These are phyloP conservation scores for Trichosurus vulpecula DNA, from an alignment of 2,797 vertebrate genomes.

Conservation along the genomic window DNA sequence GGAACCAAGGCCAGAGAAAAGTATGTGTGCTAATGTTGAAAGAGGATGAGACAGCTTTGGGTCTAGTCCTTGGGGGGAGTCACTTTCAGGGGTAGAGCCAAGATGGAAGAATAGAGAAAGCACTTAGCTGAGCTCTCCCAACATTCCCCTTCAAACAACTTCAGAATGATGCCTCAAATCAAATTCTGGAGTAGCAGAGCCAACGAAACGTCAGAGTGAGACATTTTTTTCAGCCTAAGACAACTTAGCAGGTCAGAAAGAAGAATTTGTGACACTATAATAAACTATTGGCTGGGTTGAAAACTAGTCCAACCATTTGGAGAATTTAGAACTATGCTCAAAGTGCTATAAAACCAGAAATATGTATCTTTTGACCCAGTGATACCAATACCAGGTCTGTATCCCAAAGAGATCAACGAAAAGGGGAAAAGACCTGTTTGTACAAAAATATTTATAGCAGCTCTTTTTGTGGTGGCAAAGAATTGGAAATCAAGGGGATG, in stretches of 20 bases:
- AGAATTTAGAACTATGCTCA: background rate
- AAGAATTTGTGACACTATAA: background rate
- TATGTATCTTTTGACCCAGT: background rate
- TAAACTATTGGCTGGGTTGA: background rate
- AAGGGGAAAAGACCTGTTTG: background rate
- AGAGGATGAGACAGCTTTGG: background rate
- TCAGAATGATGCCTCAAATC: background rate
- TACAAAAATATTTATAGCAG: background rate
- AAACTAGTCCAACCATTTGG: background rate
- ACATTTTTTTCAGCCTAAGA: background rate
- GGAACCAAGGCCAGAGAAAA: background rate
- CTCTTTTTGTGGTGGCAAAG: background rate
- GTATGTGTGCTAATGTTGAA: background rate
- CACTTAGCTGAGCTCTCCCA: background rate
- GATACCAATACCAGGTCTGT: background rate
- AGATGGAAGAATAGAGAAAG: background rate
- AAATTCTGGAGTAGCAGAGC: background rate
- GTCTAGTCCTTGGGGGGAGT: background rate
- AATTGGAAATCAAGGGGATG: background rate
- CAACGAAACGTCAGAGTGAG: background rate
- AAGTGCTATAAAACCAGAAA: background rate
- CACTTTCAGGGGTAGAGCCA: background rate
- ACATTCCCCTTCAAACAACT: background rate
- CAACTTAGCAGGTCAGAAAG: background rate
- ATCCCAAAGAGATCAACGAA: background rate